Percentiles rank a stretch among this genome's conserved stretches.
These are phyloP conservation scores for Conomelus anceps DNA, from an alignment of 2,888 invertebrate genomes.

Conservation along the genomic window DNA sequence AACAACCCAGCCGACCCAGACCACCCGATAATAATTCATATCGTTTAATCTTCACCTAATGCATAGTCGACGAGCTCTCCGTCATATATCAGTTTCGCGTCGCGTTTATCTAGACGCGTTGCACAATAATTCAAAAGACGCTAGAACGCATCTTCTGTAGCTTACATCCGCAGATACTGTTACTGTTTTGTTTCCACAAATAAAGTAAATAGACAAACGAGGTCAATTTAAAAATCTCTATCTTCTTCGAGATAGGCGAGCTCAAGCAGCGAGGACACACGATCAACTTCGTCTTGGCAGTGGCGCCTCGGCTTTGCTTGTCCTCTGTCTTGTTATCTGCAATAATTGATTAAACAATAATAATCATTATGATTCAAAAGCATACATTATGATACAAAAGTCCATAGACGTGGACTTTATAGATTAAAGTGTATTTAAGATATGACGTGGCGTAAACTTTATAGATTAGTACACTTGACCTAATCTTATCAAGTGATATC, in stretches of 20 bases:
- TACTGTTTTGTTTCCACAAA: neutral
- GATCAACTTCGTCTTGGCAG: neutral
- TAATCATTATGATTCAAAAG: neutral
- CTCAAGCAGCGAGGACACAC: no score
- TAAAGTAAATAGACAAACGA: no score
- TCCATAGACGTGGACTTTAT: no score
- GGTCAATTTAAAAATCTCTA: no score
- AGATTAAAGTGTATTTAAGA: no score
- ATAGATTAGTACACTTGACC: no score
- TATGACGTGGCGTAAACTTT: no score
- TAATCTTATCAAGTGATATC: no score
- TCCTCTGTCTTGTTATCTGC: neutral
- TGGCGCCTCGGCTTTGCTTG: neutral
- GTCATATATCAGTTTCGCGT: neutral
- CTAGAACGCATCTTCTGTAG: neutral
- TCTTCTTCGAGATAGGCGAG: no score
- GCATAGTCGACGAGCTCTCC: neutral
- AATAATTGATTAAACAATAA: neutral
- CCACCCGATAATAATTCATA: neutral
- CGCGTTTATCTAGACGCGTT: neutral
- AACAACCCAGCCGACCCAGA: neutral
- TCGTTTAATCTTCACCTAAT: neutral
- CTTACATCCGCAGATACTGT: no score
- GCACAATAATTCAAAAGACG: neutral
- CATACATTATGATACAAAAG: no score